Conservation (phyloP, 1,140 invertebrate species). For the Zophobas atratus region DNA sequence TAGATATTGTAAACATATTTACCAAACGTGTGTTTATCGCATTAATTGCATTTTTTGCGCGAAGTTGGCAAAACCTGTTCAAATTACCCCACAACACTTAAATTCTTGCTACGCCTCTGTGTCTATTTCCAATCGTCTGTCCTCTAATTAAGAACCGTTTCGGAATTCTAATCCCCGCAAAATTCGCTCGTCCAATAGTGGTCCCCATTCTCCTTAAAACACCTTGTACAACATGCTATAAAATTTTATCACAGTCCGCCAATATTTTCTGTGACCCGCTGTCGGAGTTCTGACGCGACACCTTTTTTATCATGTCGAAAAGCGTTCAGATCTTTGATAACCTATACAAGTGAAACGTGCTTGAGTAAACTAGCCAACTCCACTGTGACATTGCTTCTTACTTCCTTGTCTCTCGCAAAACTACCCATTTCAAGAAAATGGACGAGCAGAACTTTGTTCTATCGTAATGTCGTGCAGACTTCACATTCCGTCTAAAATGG, state of each 20-base stretch:
- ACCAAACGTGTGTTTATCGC: too few species aligned
- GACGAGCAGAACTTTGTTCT: slow-evolving; percentile 22
- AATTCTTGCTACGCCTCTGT: too few species aligned
- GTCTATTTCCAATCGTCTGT: too few species aligned
- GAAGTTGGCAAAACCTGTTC: too few species aligned
- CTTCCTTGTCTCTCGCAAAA: not conserved
- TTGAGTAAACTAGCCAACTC: slow-evolving; percentile 20
- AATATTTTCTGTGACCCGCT: slow-evolving; percentile 32
- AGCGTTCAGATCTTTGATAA: slow-evolving; percentile 25
- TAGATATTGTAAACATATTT: too few species aligned
- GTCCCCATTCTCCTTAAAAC: not conserved
- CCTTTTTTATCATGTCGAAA: slow-evolving; percentile 38
- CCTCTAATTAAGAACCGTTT: not conserved
- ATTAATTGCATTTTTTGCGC: too few species aligned
- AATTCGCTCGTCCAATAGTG: not conserved
- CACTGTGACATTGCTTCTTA: not conserved
- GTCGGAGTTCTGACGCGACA: slow-evolving; percentile 29
- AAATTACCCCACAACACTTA: too few species aligned
- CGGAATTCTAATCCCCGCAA: slow-evolving; percentile 5
- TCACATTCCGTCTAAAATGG: not conserved
- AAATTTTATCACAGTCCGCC: slow-evolving; percentile 30
- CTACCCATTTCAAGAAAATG: slow-evolving; percentile 7
- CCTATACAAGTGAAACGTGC: slow-evolving; percentile 37
- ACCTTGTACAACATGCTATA: not conserved
- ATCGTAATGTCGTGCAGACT: not conserved